Percentiles rank a stretch among this genome's conserved stretches.
Evolutionary conservation across 2,797 vertebrate species (phyloP).

Genomic region (Sebastes goodei): DNA sequence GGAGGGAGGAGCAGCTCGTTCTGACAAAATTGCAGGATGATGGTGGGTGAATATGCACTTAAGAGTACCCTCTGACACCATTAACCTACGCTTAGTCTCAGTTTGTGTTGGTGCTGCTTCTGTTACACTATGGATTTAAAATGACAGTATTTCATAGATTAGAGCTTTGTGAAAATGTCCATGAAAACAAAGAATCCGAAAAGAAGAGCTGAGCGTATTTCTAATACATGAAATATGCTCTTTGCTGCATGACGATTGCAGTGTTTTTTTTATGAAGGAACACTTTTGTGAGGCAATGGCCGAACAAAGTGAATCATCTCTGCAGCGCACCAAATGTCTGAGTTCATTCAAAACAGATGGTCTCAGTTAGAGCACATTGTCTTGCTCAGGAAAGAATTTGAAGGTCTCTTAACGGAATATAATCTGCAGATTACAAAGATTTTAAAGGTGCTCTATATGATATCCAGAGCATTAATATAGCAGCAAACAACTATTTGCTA

Average conservation of each 20-base stretch:
- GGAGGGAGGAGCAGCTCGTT: conserved; percentile 32
- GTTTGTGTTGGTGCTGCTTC: not conserved
- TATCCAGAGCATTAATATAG: too few species aligned
- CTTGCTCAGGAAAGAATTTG: conserved; percentile 18
- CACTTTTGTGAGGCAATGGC: not conserved
- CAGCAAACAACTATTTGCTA: too few species aligned
- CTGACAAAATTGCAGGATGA: conserved; percentile 23
- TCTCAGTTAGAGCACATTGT: not conserved
- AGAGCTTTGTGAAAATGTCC: not conserved
- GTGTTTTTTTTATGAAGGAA: not conserved
- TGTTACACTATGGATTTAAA: not conserved
- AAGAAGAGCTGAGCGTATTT: not conserved
- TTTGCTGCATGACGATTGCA: rapidly evolving
- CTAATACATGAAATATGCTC: not conserved
- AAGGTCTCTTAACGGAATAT: not conserved
- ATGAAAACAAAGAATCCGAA: not conserved
- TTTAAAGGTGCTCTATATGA: not conserved
- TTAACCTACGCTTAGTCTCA: not conserved
- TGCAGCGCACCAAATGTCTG: conserved; percentile 12
- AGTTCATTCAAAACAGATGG: conserved; percentile 54
- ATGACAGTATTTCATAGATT: rapidly evolving
- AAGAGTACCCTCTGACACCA: conserved; percentile 11
- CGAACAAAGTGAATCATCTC: conserved; percentile 32
- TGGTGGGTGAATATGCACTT: conserved; percentile 25
- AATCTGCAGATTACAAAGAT: not conserved